Evolutionary conservation across 2,113 vertebrate species (phyloP).

Genomic region (Noctilio leporinus): DNA sequence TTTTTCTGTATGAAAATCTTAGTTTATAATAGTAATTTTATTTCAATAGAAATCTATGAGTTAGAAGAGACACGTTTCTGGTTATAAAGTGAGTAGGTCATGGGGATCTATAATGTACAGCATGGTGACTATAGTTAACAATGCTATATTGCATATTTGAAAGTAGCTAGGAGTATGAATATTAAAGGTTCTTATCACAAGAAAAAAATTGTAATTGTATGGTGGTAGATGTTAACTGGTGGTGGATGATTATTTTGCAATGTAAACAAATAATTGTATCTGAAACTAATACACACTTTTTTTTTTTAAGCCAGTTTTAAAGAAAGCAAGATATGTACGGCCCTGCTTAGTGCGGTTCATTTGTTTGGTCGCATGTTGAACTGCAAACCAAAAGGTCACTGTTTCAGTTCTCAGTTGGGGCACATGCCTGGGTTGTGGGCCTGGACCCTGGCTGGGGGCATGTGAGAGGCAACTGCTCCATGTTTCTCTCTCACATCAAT

Average conservation of each 20-base stretch:
- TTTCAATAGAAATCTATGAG: neutral
- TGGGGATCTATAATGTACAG: neutral
- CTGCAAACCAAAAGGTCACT: too few species aligned
- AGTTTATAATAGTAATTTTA: neutral
- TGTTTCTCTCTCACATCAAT: too few species aligned
- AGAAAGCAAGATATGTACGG: neutral
- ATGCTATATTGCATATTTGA: too few species aligned
- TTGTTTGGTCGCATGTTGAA: too few species aligned
- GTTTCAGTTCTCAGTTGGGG: too few species aligned
- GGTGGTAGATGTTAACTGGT: neutral
- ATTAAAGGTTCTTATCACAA: too few species aligned
- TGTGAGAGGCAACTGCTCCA: too few species aligned
- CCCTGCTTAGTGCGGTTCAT: too few species aligned
- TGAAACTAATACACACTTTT: neutral
- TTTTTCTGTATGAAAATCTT: neutral
- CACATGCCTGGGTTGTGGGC: too few species aligned
- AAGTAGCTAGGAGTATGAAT: too few species aligned
- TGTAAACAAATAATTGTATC: neutral
- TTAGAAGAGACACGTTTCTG: neutral
- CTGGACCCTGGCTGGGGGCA: too few species aligned
- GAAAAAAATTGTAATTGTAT: too few species aligned
- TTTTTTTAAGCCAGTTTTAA: neutral
- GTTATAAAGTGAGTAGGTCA: neutral
- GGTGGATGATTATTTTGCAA: neutral
- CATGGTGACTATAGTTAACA: neutral